A percentile compares a stretch with the other conserved stretches of the same genome.
phyloP scores from a whole-genome alignment of 2,888 invertebrate genomes.

The Dryobota labecula region DNA sequence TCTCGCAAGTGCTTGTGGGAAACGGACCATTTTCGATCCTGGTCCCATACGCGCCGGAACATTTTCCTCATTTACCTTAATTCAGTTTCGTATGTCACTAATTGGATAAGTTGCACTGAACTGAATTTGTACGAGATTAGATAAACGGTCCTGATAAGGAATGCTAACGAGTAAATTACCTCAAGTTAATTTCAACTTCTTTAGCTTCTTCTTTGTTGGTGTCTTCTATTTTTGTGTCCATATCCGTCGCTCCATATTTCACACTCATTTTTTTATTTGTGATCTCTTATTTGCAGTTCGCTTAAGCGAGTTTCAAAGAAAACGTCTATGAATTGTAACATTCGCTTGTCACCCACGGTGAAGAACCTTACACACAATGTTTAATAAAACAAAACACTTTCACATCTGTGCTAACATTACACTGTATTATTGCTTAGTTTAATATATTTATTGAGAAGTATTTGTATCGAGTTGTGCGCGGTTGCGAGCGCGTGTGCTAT shows the following conservation, averaged over 20 bases:
- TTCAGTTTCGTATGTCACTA: conserved; percentile 70
- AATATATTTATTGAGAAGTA: conserved; percentile 53
- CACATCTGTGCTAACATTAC: conserved; percentile 70
- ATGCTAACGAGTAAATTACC: conserved; percentile 73
- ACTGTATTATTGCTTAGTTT: conserved; percentile 55
- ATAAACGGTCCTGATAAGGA: conserved; percentile 62
- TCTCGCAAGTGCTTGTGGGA: conserved; percentile 29
- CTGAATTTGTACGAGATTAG: conserved; percentile 68
- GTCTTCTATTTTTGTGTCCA: conserved; percentile 73
- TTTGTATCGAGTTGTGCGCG: conserved; percentile 61
- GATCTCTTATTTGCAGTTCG: conserved; percentile 18
- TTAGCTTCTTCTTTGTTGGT: conserved; percentile 72
- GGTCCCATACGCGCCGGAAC: conserved; percentile 31
- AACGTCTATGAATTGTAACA: conserved; percentile 51
- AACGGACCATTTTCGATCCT: conserved; percentile 35
- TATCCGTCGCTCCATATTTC: conserved; percentile 84
- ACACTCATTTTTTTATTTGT: conserved; percentile 74
- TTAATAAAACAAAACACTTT: conserved; percentile 54
- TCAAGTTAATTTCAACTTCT: conserved; percentile 76
- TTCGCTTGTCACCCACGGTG: conserved; percentile 49
- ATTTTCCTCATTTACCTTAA: conserved; percentile 75
- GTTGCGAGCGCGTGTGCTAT: conserved; percentile 78
- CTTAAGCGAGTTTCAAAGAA: conserved; percentile 45
- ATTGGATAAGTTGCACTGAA: conserved; percentile 78
- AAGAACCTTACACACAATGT: conserved; percentile 55